A percentile compares a stretch with the other conserved stretches of the same genome.
These are phyloP conservation scores for Drosophila dives DNA, from an alignment of 2,888 invertebrate species.

Conservation along the genomic window DNA sequence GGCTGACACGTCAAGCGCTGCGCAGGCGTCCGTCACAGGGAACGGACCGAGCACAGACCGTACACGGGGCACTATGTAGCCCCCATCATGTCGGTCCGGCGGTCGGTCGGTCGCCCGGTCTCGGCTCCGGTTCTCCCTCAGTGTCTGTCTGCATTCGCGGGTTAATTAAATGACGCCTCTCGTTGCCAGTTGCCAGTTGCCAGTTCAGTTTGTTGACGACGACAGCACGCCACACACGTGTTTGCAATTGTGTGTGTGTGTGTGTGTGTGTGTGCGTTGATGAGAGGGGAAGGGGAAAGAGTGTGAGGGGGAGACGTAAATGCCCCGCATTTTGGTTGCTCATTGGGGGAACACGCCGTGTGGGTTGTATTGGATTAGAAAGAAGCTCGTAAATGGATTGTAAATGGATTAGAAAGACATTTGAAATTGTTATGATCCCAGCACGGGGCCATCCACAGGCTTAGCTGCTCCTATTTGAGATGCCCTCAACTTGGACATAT, in stretches of 20 bases:
- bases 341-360: constrained; percentile 31
- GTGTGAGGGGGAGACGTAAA: background rate
- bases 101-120: constrained; percentile 21
- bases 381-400: constrained; percentile 69
- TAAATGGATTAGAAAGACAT: constrained; percentile 61
- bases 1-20: constrained; percentile 28
- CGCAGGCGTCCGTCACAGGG: constrained; percentile 42
- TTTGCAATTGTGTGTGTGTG: constrained; percentile 64
- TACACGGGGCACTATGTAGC: constrained; percentile 19
- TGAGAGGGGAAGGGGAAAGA: background rate
- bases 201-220: constrained; percentile 14
- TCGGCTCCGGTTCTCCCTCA: constrained; percentile 17
- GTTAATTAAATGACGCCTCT: constrained; percentile 81
- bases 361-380: constrained; percentile 59
- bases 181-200: constrained; percentile 19
- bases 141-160: constrained; percentile 53
- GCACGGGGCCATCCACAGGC: constrained; percentile 7
- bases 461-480: constrained; percentile 10
- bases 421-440: constrained; percentile 37
- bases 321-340: constrained; percentile 43
- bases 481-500: constrained; percentile 5
- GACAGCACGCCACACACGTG: constrained; percentile 76
- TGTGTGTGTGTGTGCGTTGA: background rate
- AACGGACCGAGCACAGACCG: constrained; percentile 13
- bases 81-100: constrained; percentile 57